Evolutionary conservation across 2,797 vertebrate genomes (phyloP), one percentile per base, ranked within the genome.

Genomic region (Aulostomus chinensis): DNA sequence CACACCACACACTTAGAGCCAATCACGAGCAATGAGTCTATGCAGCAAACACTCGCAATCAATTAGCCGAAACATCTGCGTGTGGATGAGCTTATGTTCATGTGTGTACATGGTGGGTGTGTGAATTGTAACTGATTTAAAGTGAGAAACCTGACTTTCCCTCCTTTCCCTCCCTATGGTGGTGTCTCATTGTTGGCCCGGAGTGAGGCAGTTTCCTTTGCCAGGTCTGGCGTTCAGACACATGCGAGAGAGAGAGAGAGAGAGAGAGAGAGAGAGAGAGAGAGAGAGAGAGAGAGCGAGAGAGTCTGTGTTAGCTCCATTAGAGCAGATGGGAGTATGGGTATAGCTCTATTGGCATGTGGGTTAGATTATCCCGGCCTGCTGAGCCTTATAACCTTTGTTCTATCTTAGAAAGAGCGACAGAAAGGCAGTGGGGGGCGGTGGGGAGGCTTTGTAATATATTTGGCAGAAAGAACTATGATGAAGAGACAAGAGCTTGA

Each of bases 331-430:
- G 71, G 76, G 55, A 83, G 65, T 84, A 75, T 58, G 70, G 79
- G 76, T 79, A 81, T 53, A 52, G 64, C 7, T 5, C 60, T 80
- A 48, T 77, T 78, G 73, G 78, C 85, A 86, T 83, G 85, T 87
- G 84, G 78, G 76, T 83, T 87, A 48, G 47, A 84, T 87, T 85
- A 86, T 46, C 50, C 39, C 39, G 64, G 69, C 68, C 80, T 78
- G 65, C 50, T 15, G 40, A 69, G 66, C 60, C 71, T 61, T 59
- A 76, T 82, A 76, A 82, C 79, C 63, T 61, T 62, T 53, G 54
- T 67, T 66, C 69, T 75, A 57, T 79, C 74, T 60, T 61, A 51
- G 50, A 73, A 28, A 48, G 29, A 22, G 51, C 58, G 66, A 68
- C 26, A 51, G 42, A 56, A 39, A 20, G 40, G 17, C n/a, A 22